phyloP scores from a whole-genome alignment of 2,888 invertebrate species.

The Philaethria dido region DNA sequence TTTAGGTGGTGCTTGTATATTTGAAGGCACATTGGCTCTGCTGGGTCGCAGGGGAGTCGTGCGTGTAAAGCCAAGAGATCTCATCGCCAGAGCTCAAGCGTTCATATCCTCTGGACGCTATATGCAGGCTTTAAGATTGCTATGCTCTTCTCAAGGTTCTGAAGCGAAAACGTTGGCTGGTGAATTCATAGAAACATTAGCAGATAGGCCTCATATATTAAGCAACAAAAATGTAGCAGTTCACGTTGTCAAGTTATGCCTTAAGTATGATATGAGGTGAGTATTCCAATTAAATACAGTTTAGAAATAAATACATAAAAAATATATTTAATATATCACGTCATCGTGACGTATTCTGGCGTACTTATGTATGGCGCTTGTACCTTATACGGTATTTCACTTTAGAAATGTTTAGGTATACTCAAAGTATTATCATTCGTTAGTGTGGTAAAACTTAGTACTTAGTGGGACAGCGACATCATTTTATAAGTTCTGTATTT shows the following conservation, averaged over 20 bases:
- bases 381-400: no score
- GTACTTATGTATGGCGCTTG: no score
- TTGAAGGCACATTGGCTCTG: slow-evolving; percentile 82
- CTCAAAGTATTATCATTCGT: no score
- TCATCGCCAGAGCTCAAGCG: slow-evolving; percentile 80
- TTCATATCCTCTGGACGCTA: slow-evolving; percentile 85
- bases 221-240: slow-evolving; percentile 67
- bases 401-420: no score
- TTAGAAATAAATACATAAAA: background rate
- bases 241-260: slow-evolving; percentile 67
- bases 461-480: no score
- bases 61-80: slow-evolving; percentile 85
- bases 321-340: no score
- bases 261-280: slow-evolving; percentile 68
- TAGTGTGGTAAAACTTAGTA: no score
- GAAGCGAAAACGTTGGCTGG: slow-evolving; percentile 60
- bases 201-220: slow-evolving; percentile 66
- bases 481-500: no score
- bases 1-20: slow-evolving; percentile 70
- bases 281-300: slow-evolving; percentile 30
- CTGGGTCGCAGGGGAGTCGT: slow-evolving; percentile 86
- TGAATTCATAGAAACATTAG: slow-evolving; percentile 59
- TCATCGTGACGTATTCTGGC: no score
- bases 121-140: slow-evolving; percentile 66
- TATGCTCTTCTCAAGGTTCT: slow-evolving; percentile 60